Conservation (phyloP, 2,797 vertebrate species). For the Sebastes steindachneri region DNA sequence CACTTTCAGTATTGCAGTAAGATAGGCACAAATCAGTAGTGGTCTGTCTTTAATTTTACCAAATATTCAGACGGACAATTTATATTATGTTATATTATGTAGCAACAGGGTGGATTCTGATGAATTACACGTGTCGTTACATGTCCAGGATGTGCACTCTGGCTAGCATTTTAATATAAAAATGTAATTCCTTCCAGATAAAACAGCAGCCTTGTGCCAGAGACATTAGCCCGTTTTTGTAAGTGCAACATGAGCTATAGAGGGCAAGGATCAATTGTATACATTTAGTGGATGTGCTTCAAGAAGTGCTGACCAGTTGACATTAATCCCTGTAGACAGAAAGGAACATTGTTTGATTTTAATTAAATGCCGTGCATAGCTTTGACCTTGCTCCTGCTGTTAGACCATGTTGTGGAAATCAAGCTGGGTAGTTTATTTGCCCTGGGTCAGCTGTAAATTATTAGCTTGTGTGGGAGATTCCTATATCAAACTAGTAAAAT, state of each 20-base stretch:
- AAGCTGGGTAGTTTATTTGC: neutral
- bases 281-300: neutral
- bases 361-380: neutral
- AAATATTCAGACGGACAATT: slow-evolving; percentile 14
- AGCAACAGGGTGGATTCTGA: neutral
- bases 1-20: slow-evolving; percentile 7
- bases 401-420: neutral
- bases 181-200: neutral
- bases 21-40: neutral
- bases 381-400: neutral
- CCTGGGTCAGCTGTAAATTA: neutral
- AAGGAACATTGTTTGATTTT: neutral
- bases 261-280: neutral
- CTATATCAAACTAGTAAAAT: neutral
- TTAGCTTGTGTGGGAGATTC: slow-evolving; percentile 13
- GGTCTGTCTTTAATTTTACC: neutral
- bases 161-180: neutral
- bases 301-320: neutral
- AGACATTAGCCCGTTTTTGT: neutral
- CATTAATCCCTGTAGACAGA: neutral
- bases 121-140: neutral
- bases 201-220: neutral
- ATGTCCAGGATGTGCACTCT: neutral
- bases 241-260: neutral
- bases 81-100: neutral